phyloP scores from a whole-genome alignment of 2,113 vertebrate genomes.

The Chamaea fasciata region DNA sequence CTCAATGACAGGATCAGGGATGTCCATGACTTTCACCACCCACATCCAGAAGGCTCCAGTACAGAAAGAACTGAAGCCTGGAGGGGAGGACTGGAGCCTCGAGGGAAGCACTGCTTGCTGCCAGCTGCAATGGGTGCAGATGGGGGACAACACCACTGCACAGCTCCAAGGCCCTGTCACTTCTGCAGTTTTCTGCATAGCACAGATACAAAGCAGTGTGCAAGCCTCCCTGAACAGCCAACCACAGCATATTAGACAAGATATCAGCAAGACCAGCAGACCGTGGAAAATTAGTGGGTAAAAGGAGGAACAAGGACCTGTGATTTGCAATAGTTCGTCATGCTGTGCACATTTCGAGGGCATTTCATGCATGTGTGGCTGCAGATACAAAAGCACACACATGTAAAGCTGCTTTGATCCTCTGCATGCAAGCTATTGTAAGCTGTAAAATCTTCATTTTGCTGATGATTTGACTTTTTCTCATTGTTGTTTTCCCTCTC shows the following conservation, averaged over 20 bases:
- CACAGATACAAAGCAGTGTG: neutral
- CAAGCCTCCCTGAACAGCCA: neutral
- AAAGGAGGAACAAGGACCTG: neutral
- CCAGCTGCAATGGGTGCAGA: neutral
- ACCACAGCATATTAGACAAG: neutral
- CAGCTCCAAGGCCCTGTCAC: neutral
- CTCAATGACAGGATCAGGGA: neutral
- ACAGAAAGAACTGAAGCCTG: fast-evolving
- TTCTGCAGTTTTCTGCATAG: neutral
- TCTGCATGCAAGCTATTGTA: fast-evolving
- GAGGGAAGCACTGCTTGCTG: neutral
- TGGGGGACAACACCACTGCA: neutral
- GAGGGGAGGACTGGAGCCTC: neutral
- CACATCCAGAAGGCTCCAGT: neutral
- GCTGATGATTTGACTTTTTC: neutral
- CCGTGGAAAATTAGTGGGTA: neutral
- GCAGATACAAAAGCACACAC: neutral
- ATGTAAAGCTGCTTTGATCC: neutral
- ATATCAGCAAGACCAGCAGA: slow-evolving; percentile 23
- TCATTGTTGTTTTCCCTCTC: neutral
- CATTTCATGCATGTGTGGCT: slow-evolving; percentile 16
- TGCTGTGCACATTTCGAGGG: neutral
- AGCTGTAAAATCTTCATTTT: neutral
- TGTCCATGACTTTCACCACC: neutral
- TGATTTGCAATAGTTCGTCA: neutral